Evolutionary conservation across 2,888 invertebrate genomes (phyloP), one percentile per base, ranked within the genome.

Genomic region (Carterocephalus palaemon): DNA sequence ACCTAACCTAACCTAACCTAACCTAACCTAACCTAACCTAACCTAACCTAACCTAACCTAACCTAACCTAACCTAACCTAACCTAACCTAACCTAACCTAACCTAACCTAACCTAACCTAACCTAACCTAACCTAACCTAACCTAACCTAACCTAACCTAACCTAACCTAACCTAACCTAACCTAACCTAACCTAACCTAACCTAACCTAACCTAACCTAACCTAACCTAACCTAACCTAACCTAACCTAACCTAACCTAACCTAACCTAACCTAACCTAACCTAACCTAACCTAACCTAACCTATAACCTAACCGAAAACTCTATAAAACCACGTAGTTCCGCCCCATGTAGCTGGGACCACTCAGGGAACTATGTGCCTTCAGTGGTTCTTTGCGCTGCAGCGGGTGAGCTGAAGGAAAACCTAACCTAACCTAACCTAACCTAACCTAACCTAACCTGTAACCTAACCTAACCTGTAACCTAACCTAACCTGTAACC

Each of bases 91-190:
- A 23, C n/a, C 23, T 23, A 23, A 23, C 23, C 23, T 23, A 23
- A 23, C 23, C 17, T 17, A n/a, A 48, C 48, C 48, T 8, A 8
- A 23, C n/a, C 23, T 23, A 23, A 23, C 23, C 23, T 23, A 23
- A 48, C 48, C 43, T 26, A 26, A 26, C 26, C 26, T 26, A 10
- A 26, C 26, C 26, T 26, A 26, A 26, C 26, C 26, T 26, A 26
- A 26, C 26, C 26, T 26, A 26, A 26, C 26, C 26, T 26, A 26
- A 26, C 26, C 26, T 26, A 26, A 26, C 26, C 26, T 26, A 26
- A 26, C 26, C 26, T 26, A 26, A 26, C 26, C 26, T 26, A 26
- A 26, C 26, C 26, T 19, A 15, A 31, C 34, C 10, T 19, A 3
- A 29, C 3, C 7, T 1, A 23, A 23, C 23, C 23, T 23, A 23